Conservation (phyloP, 1,140 invertebrate genomes). For the Drosophila burlai region DNA sequence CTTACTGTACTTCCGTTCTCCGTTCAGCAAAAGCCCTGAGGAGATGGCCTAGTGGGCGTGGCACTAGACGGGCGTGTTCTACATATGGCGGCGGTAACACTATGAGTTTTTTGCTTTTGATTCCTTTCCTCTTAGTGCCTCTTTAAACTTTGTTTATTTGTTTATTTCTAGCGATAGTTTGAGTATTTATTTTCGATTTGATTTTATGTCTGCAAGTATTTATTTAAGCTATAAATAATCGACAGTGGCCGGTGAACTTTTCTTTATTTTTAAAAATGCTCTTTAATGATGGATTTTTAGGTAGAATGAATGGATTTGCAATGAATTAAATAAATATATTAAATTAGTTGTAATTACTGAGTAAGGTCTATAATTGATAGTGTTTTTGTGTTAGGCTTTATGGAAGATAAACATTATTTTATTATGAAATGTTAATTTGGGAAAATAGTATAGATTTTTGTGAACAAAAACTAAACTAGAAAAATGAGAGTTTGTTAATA, state of each 20-base stretch:
- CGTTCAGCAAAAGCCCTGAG: constrained; percentile 17
- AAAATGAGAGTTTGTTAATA: no score
- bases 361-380: no score
- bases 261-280: background rate
- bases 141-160: constrained; percentile 15
- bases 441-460: no score
- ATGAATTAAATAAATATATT: background rate
- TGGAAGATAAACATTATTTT: background rate
- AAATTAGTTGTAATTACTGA: background rate
- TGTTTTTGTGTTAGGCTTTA: background rate
- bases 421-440: background rate
- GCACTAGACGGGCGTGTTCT: constrained; percentile 38
- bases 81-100: constrained; percentile 58
- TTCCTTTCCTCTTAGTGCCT: background rate
- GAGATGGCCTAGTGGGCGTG: constrained; percentile 21
- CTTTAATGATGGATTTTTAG: background rate
- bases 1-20: constrained; percentile 30
- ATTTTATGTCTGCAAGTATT: background rate
- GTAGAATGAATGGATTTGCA: background rate
- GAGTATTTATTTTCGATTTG: constrained; percentile 1
- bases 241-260: background rate
- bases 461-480: no score
- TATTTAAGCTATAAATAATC: background rate
- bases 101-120: constrained; percentile 6
- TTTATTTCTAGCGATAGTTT: constrained; percentile 19